Evolutionary conservation across 2,888 invertebrate species (phyloP).

Genomic region (Zootermopsis nevadensis): DNA sequence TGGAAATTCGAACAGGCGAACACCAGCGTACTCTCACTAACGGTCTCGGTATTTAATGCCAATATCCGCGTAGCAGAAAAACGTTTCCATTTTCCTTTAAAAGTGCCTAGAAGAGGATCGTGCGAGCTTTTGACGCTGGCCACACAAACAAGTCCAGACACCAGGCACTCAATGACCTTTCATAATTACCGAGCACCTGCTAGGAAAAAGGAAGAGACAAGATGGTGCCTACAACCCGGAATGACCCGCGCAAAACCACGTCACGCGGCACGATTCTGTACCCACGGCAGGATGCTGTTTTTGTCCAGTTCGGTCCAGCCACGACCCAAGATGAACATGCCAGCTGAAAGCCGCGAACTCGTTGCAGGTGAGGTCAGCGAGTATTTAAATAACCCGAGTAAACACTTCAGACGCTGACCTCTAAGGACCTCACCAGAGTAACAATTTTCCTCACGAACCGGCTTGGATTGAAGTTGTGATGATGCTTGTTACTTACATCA

Average conservation of each 20-base stretch:
- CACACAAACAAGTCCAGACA: no score
- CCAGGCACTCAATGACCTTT: neutral
- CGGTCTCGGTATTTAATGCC: no score
- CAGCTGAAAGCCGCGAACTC: neutral
- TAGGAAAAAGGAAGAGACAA: neutral
- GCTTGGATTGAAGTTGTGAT: no score
- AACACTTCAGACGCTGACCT: neutral
- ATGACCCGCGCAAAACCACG: neutral
- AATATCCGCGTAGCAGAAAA: no score
- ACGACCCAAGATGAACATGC: slow-evolving; percentile 3
- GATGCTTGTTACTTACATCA: no score
- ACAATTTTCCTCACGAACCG: no score
- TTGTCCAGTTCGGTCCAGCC: neutral
- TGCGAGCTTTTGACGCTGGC: no score
- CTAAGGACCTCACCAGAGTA: neutral
- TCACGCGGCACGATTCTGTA: neutral
- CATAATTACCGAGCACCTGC: neutral
- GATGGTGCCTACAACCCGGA: neutral
- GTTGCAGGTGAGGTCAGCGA: neutral
- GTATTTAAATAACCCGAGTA: neutral
- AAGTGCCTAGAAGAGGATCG: no score
- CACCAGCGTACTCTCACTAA: no score
- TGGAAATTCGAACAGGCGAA: no score
- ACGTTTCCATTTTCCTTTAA: no score
- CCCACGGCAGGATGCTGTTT: neutral